Evolutionary conservation across 2,113 vertebrate genomes (phyloP).

Genomic region (Boleophthalmus pectinirostris): DNA sequence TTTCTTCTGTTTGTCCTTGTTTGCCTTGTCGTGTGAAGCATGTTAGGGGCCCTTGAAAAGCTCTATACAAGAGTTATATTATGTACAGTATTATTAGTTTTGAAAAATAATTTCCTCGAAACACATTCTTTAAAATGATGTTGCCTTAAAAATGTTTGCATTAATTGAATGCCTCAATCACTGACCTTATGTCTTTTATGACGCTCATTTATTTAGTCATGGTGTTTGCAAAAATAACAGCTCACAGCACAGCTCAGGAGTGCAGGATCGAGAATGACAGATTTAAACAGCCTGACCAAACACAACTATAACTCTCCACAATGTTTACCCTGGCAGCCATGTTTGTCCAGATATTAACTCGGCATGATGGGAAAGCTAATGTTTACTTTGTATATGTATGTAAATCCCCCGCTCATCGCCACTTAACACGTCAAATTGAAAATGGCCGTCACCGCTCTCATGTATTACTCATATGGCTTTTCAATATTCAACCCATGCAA

Average conservation of each 20-base stretch:
- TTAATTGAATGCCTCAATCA: neutral
- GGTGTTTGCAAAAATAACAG: neutral
- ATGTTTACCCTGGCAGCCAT: conserved; percentile 32
- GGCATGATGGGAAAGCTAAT: conserved; percentile 25
- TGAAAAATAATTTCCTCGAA: no score
- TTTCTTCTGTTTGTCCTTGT: no score
- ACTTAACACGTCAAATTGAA: conserved; percentile 16
- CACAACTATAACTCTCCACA: conserved; percentile 12
- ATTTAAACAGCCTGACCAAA: conserved; percentile 20
- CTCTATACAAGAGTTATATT: no score
- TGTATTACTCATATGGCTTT: conserved; percentile 1
- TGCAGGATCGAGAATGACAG: neutral
- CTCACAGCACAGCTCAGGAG: neutral
- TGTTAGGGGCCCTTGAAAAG: no score
- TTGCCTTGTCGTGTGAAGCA: no score
- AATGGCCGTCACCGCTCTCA: conserved; percentile 1
- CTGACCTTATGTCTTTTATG: neutral
- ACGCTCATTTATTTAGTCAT: neutral
- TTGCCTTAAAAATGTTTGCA: neutral
- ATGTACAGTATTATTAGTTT: no score
- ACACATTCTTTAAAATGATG: neutral
- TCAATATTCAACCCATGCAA: neutral
- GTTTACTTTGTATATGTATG: conserved; percentile 13
- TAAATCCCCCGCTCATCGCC: conserved; percentile 9
- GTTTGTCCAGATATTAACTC: conserved; percentile 26